Base-by-base conservation (phyloP, 2,113 vertebrate genomes). In the Tachycineta bicolor region DNA sequence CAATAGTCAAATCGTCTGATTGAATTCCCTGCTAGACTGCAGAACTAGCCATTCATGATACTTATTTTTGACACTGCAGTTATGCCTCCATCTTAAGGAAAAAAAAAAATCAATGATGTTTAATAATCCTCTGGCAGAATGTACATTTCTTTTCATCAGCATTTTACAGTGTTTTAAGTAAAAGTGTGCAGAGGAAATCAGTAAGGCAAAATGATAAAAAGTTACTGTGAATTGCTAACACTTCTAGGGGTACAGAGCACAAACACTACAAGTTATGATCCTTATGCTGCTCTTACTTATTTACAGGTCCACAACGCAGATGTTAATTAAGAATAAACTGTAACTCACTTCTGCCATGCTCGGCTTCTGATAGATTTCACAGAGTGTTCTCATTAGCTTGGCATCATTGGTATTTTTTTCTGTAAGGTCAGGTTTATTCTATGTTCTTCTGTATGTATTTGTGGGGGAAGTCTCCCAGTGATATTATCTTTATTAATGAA, bases 31-130 rank as follows among this genome's bases (percentile, higher is more conserved):
- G 96, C 96, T 97, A 97, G 95, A 96, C 96, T 97, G 97, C 97
- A 98, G 97, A 98, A 98, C 95, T 98, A 97, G 96, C 96, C 97
- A 98, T 98, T 98, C 97, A 94, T 97, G 97, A 98, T 97, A 97
- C 96, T 98, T 98, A 97, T 94, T 98, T 98, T 98, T 98, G 97
- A 98, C 97, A 97, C 80, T 97, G 95, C 97, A 97, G 97, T 97
- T 98, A 97, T 98, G 96, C 96, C 90, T 97, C 97, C 96, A 97
- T 97, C 95, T 98, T 97, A 84, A 89, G 87, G 83, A 26, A 83
- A 81, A 96, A 77, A 93, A 93, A 89, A 97, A 96, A 94, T 87
- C 97, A 95, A 76, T 96, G 81, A 80, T 83, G 83, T 87, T 96
- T 96, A 98, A 96, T 96, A 95, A 96, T 97, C 73, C 71, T 43